phyloP scores from a whole-genome alignment of 2,113 vertebrate genomes.

The Synodontis membranacea region DNA sequence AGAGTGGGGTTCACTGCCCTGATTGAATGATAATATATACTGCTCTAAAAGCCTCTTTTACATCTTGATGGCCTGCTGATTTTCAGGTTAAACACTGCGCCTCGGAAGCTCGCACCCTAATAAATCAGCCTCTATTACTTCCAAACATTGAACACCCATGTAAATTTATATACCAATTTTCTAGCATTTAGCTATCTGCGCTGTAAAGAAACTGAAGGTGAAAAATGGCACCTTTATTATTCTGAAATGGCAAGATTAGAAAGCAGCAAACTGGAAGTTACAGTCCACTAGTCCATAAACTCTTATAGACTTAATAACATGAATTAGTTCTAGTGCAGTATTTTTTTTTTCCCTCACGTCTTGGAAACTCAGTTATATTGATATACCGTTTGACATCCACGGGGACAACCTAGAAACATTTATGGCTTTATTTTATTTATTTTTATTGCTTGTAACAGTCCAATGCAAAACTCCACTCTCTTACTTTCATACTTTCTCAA shows the following conservation, averaged over 20 bases:
- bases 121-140: conserved; percentile 31
- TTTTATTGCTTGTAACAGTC: conserved; percentile 2
- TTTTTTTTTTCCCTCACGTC: conserved; percentile 52
- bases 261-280: conserved; percentile 67
- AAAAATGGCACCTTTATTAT: conserved; percentile 56
- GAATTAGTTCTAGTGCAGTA: conserved; percentile 52
- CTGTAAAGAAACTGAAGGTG: conserved; percentile 51
- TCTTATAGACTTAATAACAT: conserved; percentile 71
- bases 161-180: conserved; percentile 42
- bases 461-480: conserved; percentile 32
- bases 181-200: conserved; percentile 47
- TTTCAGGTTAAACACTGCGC: background rate
- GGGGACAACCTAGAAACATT: conserved; percentile 8
- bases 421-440: conserved; percentile 11
- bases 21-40: conserved; percentile 20
- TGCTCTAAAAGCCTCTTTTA: background rate
- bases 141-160: conserved; percentile 13
- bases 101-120: background rate
- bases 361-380: background rate
- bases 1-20: background rate
- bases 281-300: conserved; percentile 71
- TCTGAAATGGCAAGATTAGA: conserved; percentile 57
- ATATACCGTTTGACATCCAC: background rate
- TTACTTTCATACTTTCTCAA: conserved; percentile 9
- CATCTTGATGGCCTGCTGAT: background rate